These are phyloP conservation scores for Carapus acus DNA, from an alignment of 2,797 vertebrate species.

Conservation along the genomic window DNA sequence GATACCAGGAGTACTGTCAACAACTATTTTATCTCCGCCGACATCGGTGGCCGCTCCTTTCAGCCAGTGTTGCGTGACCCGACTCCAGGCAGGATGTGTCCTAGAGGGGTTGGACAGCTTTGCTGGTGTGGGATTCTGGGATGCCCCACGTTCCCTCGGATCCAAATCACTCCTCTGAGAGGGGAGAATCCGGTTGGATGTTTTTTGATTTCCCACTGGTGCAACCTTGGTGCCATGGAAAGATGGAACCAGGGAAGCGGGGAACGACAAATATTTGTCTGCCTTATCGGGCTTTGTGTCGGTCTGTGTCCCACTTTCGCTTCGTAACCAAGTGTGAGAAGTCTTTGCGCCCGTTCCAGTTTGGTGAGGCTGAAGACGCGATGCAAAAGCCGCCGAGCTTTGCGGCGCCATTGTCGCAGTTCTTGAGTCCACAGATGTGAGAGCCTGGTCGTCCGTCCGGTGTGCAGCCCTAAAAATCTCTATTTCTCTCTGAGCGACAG, in stretches of 20 bases:
- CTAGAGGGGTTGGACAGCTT: conserved; percentile 34
- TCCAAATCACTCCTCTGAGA: conserved; percentile 39
- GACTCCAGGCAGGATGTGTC: conserved; percentile 49
- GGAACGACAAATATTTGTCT: conserved; percentile 13
- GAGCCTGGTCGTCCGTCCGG: conserved; percentile 35
- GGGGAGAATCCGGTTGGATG: conserved; percentile 33
- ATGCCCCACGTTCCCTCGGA: conserved; percentile 42
- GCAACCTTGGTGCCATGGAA: conserved; percentile 23
- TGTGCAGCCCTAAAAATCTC: conserved; percentile 40
- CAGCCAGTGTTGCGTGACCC: conserved; percentile 47
- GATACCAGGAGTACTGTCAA: conserved; percentile 22
- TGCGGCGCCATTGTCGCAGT: conserved; percentile 17
- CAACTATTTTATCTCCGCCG: conserved; percentile 23
- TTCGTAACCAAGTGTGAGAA: too few species aligned
- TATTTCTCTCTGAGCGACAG: conserved; percentile 49
- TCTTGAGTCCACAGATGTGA: conserved; percentile 20
- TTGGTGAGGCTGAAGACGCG: conserved; percentile 15
- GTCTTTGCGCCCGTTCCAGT: conserved; percentile 15
- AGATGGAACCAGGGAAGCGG: conserved; percentile 19
- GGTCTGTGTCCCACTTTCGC: too few species aligned
- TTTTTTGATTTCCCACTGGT: conserved; percentile 33
- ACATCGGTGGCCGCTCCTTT: conserved; percentile 24
- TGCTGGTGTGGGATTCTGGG: conserved; percentile 43
- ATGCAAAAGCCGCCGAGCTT: conserved; percentile 20
- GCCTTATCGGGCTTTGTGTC: too few species aligned